A percentile compares a stretch with the other conserved stretches of the same genome.
These are phyloP conservation scores for Glomeris marginata DNA, from an alignment of 2,888 invertebrate genomes.

Conservation along the genomic window DNA sequence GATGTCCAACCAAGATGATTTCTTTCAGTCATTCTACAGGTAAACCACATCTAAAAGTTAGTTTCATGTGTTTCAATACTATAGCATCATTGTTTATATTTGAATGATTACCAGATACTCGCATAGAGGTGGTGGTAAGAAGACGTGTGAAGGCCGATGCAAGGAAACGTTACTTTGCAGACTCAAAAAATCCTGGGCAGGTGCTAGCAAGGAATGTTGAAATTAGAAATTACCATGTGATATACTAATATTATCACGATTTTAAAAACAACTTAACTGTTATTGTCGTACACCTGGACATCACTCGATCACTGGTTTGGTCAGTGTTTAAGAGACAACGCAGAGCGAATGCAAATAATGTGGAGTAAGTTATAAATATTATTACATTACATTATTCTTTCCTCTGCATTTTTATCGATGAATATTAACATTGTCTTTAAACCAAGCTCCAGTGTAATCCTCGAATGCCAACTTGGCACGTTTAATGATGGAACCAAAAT, in stretches of 20 bases:
- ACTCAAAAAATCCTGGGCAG: constrained; percentile 7
- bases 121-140: constrained; percentile 6
- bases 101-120: constrained; percentile 4
- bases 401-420: too few species aligned
- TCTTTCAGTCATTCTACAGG: constrained; percentile 83
- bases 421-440: too few species aligned
- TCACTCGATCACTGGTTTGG: too few species aligned
- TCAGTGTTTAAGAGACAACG: too few species aligned
- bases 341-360: too few species aligned
- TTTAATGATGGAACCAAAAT: too few species aligned
- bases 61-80: too few species aligned
- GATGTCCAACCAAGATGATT: constrained; percentile 69
- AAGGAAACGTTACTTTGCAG: constrained; percentile 7
- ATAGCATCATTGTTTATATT: too few species aligned
- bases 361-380: too few species aligned
- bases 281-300: not conserved
- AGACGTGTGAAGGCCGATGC: constrained; percentile 2
- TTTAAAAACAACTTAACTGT: not conserved
- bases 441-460: too few species aligned
- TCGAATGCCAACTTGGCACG: too few species aligned
- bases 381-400: too few species aligned
- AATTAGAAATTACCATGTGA: not conserved
- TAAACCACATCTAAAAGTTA: constrained; percentile 38
- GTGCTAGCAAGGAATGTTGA: constrained; percentile 8
- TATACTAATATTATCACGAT: not conserved